Evolutionary conservation across 2,797 vertebrate species (phyloP).

Genomic region (Diceros bicornis): DNA sequence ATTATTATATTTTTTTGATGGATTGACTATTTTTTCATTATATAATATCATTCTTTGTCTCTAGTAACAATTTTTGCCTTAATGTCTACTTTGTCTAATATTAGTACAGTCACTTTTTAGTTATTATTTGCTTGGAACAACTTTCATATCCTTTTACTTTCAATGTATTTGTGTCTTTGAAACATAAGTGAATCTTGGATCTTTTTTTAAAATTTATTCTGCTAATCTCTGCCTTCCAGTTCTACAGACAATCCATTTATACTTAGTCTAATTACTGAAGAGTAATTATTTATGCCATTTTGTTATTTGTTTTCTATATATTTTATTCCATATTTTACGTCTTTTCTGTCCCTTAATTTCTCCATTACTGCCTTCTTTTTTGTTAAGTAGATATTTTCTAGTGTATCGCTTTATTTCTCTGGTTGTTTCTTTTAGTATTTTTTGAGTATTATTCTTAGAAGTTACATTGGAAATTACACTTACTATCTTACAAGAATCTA

Average conservation of each 20-base stretch:
- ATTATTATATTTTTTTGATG: not conserved
- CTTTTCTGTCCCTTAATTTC: not conserved
- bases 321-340: not conserved
- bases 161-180: not conserved
- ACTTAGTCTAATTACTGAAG: not conserved
- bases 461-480: not conserved
- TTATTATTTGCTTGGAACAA: not conserved
- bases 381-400: not conserved
- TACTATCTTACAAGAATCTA: not conserved
- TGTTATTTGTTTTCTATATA: not conserved
- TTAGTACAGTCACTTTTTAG: not conserved
- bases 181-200: not conserved
- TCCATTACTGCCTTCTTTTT: not conserved
- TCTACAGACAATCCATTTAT: not conserved
- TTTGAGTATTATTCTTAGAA: not conserved
- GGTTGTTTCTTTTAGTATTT: not conserved
- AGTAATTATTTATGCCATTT: not conserved
- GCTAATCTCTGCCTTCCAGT: not conserved
- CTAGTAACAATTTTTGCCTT: not conserved
- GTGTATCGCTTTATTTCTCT: not conserved
- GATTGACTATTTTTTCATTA: not conserved
- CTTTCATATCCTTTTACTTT: not conserved
- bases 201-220: not conserved
- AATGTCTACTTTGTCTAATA: not conserved
- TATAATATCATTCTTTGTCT: not conserved